These are phyloP conservation scores for Caloenas nicobarica DNA, from an alignment of 2,113 vertebrate genomes.

Conservation along the genomic window DNA sequence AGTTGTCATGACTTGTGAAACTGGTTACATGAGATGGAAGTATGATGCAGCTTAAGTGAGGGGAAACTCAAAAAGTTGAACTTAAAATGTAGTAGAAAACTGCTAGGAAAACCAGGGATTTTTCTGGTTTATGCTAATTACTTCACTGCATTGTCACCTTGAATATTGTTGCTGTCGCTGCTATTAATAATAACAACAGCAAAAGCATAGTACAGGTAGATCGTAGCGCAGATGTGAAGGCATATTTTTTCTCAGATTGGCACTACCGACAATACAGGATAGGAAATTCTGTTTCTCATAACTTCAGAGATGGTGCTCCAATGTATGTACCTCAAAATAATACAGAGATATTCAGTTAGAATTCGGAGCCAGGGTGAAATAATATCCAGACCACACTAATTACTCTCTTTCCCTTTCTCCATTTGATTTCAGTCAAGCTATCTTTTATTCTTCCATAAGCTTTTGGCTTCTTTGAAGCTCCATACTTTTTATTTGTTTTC, in stretches of 20 bases:
- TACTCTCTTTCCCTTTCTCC: neutral
- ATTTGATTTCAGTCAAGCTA: neutral
- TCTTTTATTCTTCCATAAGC: neutral
- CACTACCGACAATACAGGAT: neutral
- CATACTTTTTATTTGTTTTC: neutral
- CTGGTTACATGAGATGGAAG: neutral
- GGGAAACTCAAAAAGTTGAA: neutral
- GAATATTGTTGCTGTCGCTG: neutral
- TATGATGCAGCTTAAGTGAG: neutral
- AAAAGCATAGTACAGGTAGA: neutral
- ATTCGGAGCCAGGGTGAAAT: neutral
- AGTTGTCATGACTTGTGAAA: neutral
- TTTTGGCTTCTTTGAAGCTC: neutral
- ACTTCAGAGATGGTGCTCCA: neutral
- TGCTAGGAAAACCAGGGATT: neutral
- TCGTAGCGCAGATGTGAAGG: accelerated
- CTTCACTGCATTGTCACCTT: neutral
- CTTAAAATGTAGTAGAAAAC: neutral
- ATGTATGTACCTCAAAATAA: neutral
- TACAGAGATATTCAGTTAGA: neutral
- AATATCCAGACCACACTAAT: neutral
- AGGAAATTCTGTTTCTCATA: neutral
- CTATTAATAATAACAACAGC: neutral
- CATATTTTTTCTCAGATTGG: accelerated
- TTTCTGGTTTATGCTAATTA: neutral